Conservation (phyloP, 1,140 invertebrate species). For the Neuroterus valhalla region DNA sequence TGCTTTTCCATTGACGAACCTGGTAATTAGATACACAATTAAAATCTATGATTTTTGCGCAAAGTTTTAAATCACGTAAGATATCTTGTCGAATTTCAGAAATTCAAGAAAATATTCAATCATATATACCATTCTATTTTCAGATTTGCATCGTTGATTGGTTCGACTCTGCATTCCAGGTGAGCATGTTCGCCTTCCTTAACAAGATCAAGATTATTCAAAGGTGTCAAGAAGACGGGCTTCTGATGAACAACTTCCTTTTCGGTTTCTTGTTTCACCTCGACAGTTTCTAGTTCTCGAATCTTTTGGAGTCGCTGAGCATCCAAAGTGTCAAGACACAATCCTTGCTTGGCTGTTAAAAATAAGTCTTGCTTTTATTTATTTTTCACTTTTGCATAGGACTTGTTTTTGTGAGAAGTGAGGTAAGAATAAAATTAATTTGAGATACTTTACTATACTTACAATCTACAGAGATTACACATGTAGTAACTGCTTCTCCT, state of each 20-base stretch:
- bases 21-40: slow-evolving; percentile 35
- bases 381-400: too few relatives aligned
- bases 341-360: slow-evolving; percentile 84
- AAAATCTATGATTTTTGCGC: not conserved
- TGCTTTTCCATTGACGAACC: slow-evolving; percentile 72
- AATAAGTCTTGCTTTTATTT: slow-evolving; percentile 40
- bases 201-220: slow-evolving; percentile 88
- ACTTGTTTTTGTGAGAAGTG: not conserved
- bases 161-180: slow-evolving; percentile 95
- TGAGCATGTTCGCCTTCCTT: slow-evolving; percentile 95
- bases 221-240: slow-evolving; percentile 90
- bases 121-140: slow-evolving; percentile 94
- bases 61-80: not conserved
- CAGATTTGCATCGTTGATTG: slow-evolving; percentile 95
- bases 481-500: slow-evolving; percentile 94
- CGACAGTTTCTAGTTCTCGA: slow-evolving; percentile 88
- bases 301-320: slow-evolving; percentile 92
- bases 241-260: slow-evolving; percentile 86
- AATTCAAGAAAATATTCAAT: slow-evolving; percentile 5
- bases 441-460: slow-evolving; percentile 58
- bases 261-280: slow-evolving; percentile 84
- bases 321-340: slow-evolving; percentile 92
- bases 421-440: slow-evolving; percentile 17
- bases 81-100: not conserved
- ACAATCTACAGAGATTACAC: slow-evolving; percentile 85